Conservation (phyloP, 2,888 invertebrate species). For the Camponotus fellah region DNA sequence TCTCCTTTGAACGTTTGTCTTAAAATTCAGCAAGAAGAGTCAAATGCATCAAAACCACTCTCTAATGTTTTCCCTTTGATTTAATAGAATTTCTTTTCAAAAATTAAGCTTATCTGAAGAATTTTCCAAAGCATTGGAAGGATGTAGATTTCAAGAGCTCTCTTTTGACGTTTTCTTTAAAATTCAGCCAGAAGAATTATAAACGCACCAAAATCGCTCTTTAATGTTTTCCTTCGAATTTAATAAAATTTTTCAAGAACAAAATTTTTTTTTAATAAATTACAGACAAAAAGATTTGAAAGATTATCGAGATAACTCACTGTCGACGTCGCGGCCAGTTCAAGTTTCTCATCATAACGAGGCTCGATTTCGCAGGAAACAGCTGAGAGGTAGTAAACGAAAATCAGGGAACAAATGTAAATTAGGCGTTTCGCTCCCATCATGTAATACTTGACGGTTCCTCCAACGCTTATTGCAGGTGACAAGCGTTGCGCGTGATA, state of each 20-base stretch:
- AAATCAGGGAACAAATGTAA: background rate
- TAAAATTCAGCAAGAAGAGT: background rate
- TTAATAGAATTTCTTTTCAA: background rate
- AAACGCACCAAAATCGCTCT: background rate
- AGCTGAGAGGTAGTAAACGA: background rate
- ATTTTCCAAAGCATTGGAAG: background rate
- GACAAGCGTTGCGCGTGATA: constrained; percentile 34
- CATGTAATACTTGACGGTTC: background rate
- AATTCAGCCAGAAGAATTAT: background rate
- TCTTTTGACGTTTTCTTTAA: background rate
- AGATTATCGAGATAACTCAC: constrained; percentile 50
- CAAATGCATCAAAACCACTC: background rate
- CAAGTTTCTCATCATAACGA: constrained; percentile 63
- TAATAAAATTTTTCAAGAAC: background rate
- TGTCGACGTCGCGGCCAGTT: constrained; percentile 62
- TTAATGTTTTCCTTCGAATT: background rate
- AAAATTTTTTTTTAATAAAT: background rate
- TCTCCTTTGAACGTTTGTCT: background rate
- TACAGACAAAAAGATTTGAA: background rate
- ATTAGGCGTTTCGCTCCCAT: constrained; percentile 27
- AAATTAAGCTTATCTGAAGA: background rate
- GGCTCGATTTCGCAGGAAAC: constrained; percentile 59
- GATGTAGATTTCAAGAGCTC: background rate
- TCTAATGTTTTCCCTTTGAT: background rate
- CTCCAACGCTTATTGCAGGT: background rate